A percentile compares a stretch with the other conserved stretches of the same genome.
Evolutionary conservation across 1,140 invertebrate genomes (phyloP).

Genomic region (Vanessa atalanta): DNA sequence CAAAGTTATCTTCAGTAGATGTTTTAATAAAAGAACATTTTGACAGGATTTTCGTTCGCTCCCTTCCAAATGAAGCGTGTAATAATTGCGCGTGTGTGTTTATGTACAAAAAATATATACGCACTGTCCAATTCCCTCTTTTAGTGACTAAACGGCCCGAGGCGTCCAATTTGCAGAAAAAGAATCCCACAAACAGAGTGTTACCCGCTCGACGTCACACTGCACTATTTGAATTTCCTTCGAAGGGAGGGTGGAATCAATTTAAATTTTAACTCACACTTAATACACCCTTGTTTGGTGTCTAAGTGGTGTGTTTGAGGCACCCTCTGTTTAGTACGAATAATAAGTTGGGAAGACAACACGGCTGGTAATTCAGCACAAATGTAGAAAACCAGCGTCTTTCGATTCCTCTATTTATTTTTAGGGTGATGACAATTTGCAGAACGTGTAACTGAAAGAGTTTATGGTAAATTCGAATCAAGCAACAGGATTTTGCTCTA

Average conservation of each 20-base stretch:
- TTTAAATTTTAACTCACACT: slow-evolving; percentile 81
- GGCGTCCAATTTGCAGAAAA: slow-evolving; percentile 78
- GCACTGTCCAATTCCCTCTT: slow-evolving; percentile 59
- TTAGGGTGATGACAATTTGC: slow-evolving; percentile 29
- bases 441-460: slow-evolving; percentile 20
- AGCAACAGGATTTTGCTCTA: neutral
- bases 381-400: slow-evolving; percentile 41
- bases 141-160: slow-evolving; percentile 69
- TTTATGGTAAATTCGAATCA: slow-evolving; percentile 12
- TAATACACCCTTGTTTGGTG: slow-evolving; percentile 81
- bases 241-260: slow-evolving; percentile 76
- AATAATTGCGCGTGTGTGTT: slow-evolving; percentile 55
- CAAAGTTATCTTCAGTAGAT: neutral
- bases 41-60: slow-evolving; percentile 27
- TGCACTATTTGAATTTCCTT: slow-evolving; percentile 79
- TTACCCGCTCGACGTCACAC: slow-evolving; percentile 74
- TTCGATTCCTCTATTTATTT: slow-evolving; percentile 43
- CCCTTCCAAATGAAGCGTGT: slow-evolving; percentile 70
- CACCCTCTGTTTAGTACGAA: slow-evolving; percentile 75
- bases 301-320: slow-evolving; percentile 79
- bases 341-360: slow-evolving; percentile 78
- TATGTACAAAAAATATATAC: slow-evolving; percentile 54
- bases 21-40: slow-evolving; percentile 40
- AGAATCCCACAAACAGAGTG: slow-evolving; percentile 73
- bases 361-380: slow-evolving; percentile 54